Conservation (phyloP, 2,113 vertebrate genomes). For the Engystomops pustulosus region DNA sequence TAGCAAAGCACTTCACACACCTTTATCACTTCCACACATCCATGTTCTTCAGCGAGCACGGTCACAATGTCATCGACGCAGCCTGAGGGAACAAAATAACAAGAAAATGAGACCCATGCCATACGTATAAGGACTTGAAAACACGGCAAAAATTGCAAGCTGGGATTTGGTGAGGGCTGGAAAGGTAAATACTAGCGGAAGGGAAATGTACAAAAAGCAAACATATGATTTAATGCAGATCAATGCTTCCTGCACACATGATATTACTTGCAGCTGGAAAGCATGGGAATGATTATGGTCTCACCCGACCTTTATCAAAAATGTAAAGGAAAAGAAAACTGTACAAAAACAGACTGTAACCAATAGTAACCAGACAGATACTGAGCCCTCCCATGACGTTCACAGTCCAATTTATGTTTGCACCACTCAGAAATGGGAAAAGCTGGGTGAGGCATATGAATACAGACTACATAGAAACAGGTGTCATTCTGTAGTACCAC, state of each 20-base stretch:
- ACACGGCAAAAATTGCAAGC: conserved; percentile 12
- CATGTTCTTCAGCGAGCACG: conserved; percentile 93
- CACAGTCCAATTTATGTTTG: too few species aligned
- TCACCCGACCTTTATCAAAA: too few species aligned
- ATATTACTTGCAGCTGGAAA: background rate
- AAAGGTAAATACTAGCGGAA: background rate
- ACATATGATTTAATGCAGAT: conserved; percentile 7
- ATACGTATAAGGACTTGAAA: background rate
- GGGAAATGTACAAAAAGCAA: background rate
- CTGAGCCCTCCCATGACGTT: too few species aligned
- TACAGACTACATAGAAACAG: too few species aligned
- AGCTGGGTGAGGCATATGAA: too few species aligned
- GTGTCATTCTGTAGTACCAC: too few species aligned
- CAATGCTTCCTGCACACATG: background rate
- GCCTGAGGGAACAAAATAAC: conserved; percentile 73
- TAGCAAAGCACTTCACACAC: conserved; percentile 70
- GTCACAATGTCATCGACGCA: conserved; percentile 92
- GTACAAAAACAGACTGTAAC: too few species aligned
- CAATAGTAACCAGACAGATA: too few species aligned
- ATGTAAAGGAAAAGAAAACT: too few species aligned
- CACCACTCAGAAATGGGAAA: too few species aligned
- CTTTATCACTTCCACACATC: conserved; percentile 90
- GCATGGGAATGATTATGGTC: too few species aligned
- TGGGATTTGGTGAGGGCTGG: conserved; percentile 8
- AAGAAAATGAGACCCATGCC: conserved; percentile 24